phyloP scores from a whole-genome alignment of 2,113 vertebrate species.

The Pardalotus punctatus region DNA sequence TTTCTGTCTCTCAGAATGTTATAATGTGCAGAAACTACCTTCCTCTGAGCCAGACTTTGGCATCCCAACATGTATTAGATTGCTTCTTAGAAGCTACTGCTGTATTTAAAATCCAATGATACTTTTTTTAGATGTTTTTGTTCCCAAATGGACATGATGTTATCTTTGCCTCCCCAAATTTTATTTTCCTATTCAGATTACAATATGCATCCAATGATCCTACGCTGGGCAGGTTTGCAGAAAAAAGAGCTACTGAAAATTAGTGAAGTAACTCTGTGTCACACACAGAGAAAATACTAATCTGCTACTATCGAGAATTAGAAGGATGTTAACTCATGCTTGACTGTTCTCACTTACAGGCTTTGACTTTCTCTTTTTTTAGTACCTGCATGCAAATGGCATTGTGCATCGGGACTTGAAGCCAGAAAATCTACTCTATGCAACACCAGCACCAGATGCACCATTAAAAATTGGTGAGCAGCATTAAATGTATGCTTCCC shows the following conservation, averaged over 20 bases:
- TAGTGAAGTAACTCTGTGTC: background rate
- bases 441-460: slow-evolving; percentile 85
- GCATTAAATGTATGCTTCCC: background rate
- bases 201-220: background rate
- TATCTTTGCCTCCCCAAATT: background rate
- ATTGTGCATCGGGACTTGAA: slow-evolving; percentile 89
- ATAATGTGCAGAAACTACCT: background rate
- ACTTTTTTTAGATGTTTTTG: background rate
- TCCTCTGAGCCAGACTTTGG: background rate
- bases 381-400: slow-evolving; percentile 90
- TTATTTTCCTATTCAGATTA: slow-evolving; percentile 5
- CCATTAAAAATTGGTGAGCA: slow-evolving; percentile 85
- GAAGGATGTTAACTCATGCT: background rate
- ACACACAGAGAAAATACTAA: background rate
- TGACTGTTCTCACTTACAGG: background rate
- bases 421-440: slow-evolving; percentile 87
- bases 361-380: background rate
- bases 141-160: background rate
- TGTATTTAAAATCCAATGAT: background rate
- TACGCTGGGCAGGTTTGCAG: background rate
- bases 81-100: background rate
- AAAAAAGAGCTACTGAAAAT: background rate
- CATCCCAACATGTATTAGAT: background rate
- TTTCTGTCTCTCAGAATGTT: background rate
- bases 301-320: background rate